Conservation (phyloP, 2,888 invertebrate genomes). For the Minunthozetes semirufus region DNA sequence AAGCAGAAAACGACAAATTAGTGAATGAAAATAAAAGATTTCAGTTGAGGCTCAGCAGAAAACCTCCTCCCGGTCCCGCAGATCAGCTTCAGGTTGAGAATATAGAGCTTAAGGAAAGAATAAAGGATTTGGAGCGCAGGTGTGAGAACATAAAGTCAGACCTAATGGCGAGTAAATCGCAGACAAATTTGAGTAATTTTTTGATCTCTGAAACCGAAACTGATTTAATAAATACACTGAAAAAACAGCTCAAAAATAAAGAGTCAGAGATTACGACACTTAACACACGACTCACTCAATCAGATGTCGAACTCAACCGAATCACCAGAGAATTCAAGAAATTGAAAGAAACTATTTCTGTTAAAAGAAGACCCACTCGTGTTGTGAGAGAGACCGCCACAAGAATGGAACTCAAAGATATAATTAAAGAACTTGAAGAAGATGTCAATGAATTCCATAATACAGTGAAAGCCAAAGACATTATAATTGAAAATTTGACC, state of each 20-base stretch:
- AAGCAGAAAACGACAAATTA: conserved; percentile 68
- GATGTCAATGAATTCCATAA: conserved; percentile 59
- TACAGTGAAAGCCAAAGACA: conserved; percentile 40
- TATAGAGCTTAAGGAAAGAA: conserved; percentile 56
- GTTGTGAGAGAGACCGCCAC: conserved; percentile 53
- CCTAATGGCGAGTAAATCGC: conserved; percentile 38
- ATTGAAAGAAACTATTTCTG: conserved; percentile 53
- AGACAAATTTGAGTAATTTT: conserved; percentile 15
- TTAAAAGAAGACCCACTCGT: conserved; percentile 63
- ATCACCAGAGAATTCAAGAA: conserved; percentile 43
- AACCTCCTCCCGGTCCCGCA: conserved; percentile 44
- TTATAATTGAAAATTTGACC: conserved; percentile 39
- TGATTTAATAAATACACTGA: conserved; percentile 41
- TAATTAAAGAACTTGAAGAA: conserved; percentile 77
- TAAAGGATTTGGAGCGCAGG: conserved; percentile 59
- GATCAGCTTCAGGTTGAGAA: conserved; percentile 46
- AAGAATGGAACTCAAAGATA: conserved; percentile 56
- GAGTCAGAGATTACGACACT: conserved; percentile 60
- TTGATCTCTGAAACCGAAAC: conserved; percentile 39
- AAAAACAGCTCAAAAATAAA: conserved; percentile 46
- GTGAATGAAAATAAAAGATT: conserved; percentile 65
- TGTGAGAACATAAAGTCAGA: conserved; percentile 55
- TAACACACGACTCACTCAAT: conserved; percentile 50
- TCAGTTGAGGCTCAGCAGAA: conserved; percentile 51
- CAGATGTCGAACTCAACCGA: conserved; percentile 41